A percentile compares a stretch with the other conserved stretches of the same genome.
Evolutionary conservation across 2,113 vertebrate species (phyloP).

Genomic region (Hippopotamus amphibius): DNA sequence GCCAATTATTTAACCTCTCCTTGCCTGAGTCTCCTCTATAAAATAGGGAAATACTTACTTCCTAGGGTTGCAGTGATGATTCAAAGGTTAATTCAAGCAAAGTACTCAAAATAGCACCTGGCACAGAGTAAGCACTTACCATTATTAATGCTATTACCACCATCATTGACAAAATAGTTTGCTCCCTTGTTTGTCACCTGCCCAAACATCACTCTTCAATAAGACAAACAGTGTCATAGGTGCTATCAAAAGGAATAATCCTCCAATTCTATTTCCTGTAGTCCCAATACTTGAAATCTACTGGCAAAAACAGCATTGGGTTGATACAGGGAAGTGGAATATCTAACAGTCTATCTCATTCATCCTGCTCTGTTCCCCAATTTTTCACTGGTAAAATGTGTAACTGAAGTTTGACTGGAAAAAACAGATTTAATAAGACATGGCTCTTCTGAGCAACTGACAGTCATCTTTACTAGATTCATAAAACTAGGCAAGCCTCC

Average conservation of each 20-base stretch:
- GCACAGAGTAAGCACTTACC: neutral
- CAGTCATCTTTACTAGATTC: neutral
- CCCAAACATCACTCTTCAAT: neutral
- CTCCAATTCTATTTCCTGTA: neutral
- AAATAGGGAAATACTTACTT: slow-evolving; percentile 43
- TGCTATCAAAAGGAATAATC: slow-evolving; percentile 18
- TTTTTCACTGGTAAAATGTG: neutral
- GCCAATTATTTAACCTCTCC: slow-evolving; percentile 42
- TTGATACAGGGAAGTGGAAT: neutral
- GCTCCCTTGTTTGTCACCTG: slow-evolving; percentile 32
- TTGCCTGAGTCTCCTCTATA: slow-evolving; percentile 24
- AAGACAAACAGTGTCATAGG: neutral
- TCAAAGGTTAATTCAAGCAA: slow-evolving; percentile 41
- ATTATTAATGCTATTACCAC: neutral
- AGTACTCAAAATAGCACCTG: neutral
- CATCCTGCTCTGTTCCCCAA: slow-evolving; percentile 17
- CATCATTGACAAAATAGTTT: slow-evolving; percentile 1
- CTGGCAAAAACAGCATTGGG: slow-evolving; percentile 14
- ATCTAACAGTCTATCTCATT: neutral
- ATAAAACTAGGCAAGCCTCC: slow-evolving; percentile 32
- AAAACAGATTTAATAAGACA: neutral
- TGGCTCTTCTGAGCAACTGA: neutral
- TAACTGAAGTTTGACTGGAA: neutral
- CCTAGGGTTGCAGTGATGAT: neutral
- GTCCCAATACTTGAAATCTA: slow-evolving; percentile 2